These are phyloP conservation scores for Henricia sp. DNA, from an alignment of 53 echinoderm and acorn worm species.

Conservation along the genomic window DNA sequence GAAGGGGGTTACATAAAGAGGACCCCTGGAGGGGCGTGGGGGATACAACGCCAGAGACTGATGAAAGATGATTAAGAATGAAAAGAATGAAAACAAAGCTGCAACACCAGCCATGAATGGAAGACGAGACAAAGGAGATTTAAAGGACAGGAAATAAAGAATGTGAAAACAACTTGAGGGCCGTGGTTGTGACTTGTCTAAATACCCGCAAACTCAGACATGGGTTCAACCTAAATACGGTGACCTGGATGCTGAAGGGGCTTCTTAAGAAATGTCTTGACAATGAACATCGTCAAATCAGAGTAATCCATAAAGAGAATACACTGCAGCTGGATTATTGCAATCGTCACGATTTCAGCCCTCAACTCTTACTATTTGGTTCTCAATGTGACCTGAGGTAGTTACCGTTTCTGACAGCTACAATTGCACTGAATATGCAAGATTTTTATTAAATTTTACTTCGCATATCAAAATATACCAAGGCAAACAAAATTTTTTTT, in stretches of 20 bases:
- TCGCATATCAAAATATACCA: too few relatives aligned
- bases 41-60: constrained; percentile 39
- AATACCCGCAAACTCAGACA: constrained; percentile 5
- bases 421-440: too few relatives aligned
- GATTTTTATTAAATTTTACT: too few relatives aligned
- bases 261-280: too few relatives aligned
- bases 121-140: background rate
- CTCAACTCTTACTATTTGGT: too few relatives aligned
- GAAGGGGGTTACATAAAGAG: background rate
- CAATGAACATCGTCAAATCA: too few relatives aligned
- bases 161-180: constrained; percentile 43
- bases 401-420: too few relatives aligned
- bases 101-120: background rate
- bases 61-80: constrained; percentile 26
- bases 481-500: too few relatives aligned
- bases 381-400: too few relatives aligned
- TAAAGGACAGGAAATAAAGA: constrained; percentile 17
- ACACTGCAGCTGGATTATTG: too few relatives aligned
- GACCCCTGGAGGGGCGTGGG: constrained; percentile 11
- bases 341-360: too few relatives aligned
- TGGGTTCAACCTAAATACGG: constrained; percentile 15
- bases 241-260: background rate
- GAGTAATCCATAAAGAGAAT: too few relatives aligned
- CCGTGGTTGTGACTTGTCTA: constrained; percentile 23
- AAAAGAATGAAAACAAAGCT: constrained; percentile 1